These are phyloP conservation scores for Perodicticus potto DNA, from an alignment of 2,797 vertebrate genomes.

Conservation along the genomic window DNA sequence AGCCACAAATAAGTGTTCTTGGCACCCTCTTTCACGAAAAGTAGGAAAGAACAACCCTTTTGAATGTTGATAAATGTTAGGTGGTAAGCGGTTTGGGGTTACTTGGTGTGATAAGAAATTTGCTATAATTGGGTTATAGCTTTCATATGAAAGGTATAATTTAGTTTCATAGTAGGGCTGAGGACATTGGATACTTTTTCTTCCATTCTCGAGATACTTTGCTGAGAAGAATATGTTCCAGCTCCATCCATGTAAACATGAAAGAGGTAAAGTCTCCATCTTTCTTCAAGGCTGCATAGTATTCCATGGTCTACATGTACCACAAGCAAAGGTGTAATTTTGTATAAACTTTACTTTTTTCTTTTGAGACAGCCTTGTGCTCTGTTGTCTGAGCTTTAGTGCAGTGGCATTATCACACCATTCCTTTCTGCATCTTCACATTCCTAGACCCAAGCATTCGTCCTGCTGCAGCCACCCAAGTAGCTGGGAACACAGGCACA, in stretches of 20 bases:
- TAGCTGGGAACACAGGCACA: background rate
- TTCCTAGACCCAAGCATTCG: background rate
- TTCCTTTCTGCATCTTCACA: background rate
- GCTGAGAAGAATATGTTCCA: no score
- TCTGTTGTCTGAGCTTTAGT: background rate
- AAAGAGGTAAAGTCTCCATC: no score
- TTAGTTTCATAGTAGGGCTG: no score
- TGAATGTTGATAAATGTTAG: background rate
- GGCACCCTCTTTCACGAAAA: background rate
- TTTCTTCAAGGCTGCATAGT: no score
- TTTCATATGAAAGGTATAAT: no score
- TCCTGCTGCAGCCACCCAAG: background rate
- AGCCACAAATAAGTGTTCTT: background rate
- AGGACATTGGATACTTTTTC: no score
- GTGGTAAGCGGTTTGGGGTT: background rate
- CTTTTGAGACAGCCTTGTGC: background rate
- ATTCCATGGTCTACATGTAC: no score
- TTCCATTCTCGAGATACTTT: no score
- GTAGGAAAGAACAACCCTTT: background rate
- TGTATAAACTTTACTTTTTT: constrained; percentile 40
- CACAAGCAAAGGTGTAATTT: constrained; percentile 23
- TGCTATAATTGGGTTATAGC: background rate
- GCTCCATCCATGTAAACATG: no score
- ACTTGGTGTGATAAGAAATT: background rate
- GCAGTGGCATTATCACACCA: background rate